Base-by-base conservation (phyloP, 2,797 vertebrate species). In the Fratercula arctica region DNA sequence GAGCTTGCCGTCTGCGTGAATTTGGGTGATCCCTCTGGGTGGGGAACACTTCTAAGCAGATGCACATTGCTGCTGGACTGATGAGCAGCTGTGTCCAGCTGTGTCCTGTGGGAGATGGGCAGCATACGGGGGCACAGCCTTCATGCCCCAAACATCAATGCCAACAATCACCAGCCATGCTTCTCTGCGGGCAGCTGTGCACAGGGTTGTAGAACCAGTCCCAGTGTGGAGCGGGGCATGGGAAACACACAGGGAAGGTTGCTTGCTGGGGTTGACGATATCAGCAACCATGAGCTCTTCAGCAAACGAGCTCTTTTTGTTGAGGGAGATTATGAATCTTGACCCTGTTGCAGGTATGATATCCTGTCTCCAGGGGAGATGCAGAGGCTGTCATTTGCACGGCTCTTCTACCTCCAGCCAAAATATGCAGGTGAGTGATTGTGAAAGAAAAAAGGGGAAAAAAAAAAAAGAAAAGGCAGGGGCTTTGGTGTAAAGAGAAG, bases 381-480 rank as follows among this genome's bases (percentile, higher is more conserved):
- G 99, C 99, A 99, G 96, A 98, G 99, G 83, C 98, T 99, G 17
- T 98, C 98, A 4, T 99, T 99, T 70, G 98, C 99, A 48, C 98
- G 99, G 19, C 99, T 99, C 28, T 99, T 99, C 98, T 99, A 99
- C 97, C 98, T 99, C 68, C 99, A 99, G 96, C 99, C 99, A 2
- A 99, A 99, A 98, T 99, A 99, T 1, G 99, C 99, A 92, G 98
- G 99, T 99, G 48, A 96, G 17, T 64, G 24, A 89, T 29, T 16
- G 16, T 2, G 15, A 37, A 70, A 56, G 39, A 81, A 78, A 33
- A 61, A 51, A 11, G 8, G 11, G 2, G 23, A 0, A 16, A 14
- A 19, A 28, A 39, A 41, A 10, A 26, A 16, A 46, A 17, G 17
- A 23, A 6, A 66, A 31, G 35, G 43, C 24, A 45, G 28, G n/a